Conservation (phyloP, 2,888 invertebrate genomes). For the Agrypnus murinus region DNA sequence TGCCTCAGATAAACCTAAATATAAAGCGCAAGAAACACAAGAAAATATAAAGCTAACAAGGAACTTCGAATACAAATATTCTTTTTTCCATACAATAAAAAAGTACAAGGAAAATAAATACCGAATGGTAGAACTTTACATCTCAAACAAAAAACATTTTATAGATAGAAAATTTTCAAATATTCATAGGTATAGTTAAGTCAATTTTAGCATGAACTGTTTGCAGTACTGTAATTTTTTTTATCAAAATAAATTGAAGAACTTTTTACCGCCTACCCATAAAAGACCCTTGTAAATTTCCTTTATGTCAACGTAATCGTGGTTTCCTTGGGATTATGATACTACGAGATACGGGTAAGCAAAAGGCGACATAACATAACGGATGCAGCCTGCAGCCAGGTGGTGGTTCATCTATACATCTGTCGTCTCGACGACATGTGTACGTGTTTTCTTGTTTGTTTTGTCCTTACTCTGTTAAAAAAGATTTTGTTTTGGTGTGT, state of each 20-base stretch:
- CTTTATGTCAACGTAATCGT: constrained; percentile 2
- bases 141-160: too few relatives aligned
- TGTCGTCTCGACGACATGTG: constrained; percentile 42
- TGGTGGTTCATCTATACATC: constrained; percentile 41
- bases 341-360: not conserved
- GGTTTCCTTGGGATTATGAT: constrained; percentile 21
- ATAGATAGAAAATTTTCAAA: too few relatives aligned
- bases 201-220: not conserved
- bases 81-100: too few relatives aligned
- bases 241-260: not conserved
- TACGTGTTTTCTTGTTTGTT: constrained; percentile 30
- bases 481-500: constrained; percentile 11
- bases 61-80: too few relatives aligned
- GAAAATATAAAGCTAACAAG: too few relatives aligned
- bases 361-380: constrained; percentile 27
- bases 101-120: too few relatives aligned
- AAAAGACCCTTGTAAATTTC: constrained; percentile 12
- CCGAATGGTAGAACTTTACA: too few relatives aligned
- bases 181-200: too few relatives aligned
- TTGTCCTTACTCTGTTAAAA: constrained; percentile 1
- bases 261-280: constrained; percentile 13
- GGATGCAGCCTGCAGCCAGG: constrained; percentile 36
- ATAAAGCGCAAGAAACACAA: too few relatives aligned
- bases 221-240: not conserved
- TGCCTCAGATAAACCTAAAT: too few relatives aligned